Evolutionary conservation across 1,140 invertebrate genomes (phyloP).

Genomic region (Plutomurus gul): DNA sequence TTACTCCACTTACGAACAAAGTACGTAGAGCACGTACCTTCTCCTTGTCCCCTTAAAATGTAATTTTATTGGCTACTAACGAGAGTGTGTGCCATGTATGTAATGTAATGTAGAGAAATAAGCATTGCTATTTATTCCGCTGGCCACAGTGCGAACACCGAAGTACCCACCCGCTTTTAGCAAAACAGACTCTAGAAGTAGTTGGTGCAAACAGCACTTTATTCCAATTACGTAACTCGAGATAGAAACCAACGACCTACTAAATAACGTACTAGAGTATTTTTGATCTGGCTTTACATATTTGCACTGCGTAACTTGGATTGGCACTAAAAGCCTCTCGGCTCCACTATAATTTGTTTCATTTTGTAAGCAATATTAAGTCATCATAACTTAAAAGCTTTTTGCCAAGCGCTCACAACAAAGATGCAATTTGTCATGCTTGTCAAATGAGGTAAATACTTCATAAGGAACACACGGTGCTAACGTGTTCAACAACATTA

Average conservation of each 20-base stretch:
- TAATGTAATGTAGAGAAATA: not conserved
- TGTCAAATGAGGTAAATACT: not conserved
- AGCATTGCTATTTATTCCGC: no score
- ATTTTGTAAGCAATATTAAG: not conserved
- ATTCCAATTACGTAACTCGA: not conserved
- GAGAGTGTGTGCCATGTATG: not conserved
- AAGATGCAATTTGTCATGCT: constrained; percentile 4
- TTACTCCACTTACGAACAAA: no score
- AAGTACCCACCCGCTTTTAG: not conserved
- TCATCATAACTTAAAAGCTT: not conserved
- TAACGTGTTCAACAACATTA: not conserved
- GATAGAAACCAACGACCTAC: not conserved
- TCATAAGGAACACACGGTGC: no score
- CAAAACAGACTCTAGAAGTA: no score
- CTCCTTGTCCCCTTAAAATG: not conserved
- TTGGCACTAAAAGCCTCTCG: constrained; percentile 21
- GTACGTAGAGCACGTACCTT: no score
- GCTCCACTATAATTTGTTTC: not conserved
- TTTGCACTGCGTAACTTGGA: constrained; percentile 2
- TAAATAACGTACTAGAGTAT: constrained; percentile 1
- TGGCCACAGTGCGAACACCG: not conserved
- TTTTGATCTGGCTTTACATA: constrained; percentile 15
- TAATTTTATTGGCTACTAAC: not conserved
- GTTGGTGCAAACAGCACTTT: no score
- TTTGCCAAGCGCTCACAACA: not conserved